phyloP scores from a whole-genome alignment of 2,113 vertebrate genomes.

The Crotalus horridus region DNA sequence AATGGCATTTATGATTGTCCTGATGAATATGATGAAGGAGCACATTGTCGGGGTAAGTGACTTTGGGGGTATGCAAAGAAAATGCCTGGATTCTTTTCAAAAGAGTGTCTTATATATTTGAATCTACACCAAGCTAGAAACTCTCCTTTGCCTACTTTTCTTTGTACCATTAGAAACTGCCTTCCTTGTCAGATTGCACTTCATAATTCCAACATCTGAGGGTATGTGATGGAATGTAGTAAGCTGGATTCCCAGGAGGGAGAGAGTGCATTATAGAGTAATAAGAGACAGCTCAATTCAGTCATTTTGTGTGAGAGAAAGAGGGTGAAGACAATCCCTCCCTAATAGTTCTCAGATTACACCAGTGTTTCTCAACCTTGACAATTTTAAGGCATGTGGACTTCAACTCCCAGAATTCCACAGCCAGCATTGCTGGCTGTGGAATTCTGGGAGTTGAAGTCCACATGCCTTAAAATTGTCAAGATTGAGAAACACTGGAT shows the following conservation, averaged over 20 bases:
- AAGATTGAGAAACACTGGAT: too few species aligned
- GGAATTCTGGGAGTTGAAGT: too few species aligned
- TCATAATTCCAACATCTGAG: neutral
- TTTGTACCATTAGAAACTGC: neutral
- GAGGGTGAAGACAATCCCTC: neutral
- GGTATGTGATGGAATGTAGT: neutral
- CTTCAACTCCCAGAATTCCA: too few species aligned
- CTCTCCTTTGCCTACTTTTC: neutral
- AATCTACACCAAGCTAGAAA: neutral
- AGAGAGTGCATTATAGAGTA: neutral
- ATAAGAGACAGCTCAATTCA: neutral
- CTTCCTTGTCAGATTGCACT: neutral
- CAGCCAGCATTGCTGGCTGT: too few species aligned
- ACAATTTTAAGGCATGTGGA: too few species aligned
- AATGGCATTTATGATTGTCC: slow-evolving; percentile 86
- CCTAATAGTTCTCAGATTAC: neutral
- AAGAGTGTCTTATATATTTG: neutral
- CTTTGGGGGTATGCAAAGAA: neutral
- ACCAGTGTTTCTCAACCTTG: neutral
- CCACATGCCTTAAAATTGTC: too few species aligned
- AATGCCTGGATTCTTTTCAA: neutral
- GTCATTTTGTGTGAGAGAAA: neutral
- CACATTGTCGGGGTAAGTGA: slow-evolving; percentile 88
- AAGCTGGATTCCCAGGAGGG: neutral
- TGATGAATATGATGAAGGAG: slow-evolving; percentile 89